Conservation (phyloP, 2,797 vertebrate genomes). For the Diplodus sargus region DNA sequence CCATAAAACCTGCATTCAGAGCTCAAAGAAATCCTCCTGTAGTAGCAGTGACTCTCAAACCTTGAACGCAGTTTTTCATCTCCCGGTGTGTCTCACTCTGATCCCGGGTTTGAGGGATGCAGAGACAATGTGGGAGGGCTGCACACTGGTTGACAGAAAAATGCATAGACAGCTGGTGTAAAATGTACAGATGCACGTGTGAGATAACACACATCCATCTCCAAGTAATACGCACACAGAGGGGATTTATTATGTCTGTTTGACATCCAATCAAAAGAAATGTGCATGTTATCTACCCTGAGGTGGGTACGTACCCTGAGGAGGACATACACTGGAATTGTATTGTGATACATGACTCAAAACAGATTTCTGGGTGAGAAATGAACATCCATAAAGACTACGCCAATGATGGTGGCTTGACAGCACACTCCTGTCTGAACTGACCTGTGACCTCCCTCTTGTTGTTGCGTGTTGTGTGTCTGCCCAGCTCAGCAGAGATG, state of each 20-base stretch:
- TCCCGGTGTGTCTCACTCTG: not conserved
- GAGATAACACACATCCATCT: not conserved
- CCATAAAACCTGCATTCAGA: not conserved
- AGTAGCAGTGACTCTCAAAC: not conserved
- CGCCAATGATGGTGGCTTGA: not conserved
- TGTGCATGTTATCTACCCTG: not conserved
- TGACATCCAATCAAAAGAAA: not conserved
- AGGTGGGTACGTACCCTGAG: not conserved
- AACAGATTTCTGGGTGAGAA: not conserved
- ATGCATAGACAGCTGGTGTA: not conserved
- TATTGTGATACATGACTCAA: not conserved
- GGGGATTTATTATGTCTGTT: not conserved
- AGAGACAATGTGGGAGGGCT: not conserved
- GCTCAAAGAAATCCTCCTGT: not conserved
- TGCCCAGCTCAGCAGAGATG: not conserved
- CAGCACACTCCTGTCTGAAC: not conserved
- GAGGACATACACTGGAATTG: not conserved
- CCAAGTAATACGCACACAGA: not conserved
- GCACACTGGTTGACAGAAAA: not conserved
- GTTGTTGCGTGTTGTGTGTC: not conserved
- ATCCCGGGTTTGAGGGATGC: not conserved
- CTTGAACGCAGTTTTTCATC: not conserved
- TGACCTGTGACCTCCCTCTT: not conserved
- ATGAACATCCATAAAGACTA: not conserved
- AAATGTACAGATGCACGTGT: not conserved